These are phyloP conservation scores for Loxodonta africana DNA, from an alignment of 2,113 vertebrate genomes.

Conservation along the genomic window DNA sequence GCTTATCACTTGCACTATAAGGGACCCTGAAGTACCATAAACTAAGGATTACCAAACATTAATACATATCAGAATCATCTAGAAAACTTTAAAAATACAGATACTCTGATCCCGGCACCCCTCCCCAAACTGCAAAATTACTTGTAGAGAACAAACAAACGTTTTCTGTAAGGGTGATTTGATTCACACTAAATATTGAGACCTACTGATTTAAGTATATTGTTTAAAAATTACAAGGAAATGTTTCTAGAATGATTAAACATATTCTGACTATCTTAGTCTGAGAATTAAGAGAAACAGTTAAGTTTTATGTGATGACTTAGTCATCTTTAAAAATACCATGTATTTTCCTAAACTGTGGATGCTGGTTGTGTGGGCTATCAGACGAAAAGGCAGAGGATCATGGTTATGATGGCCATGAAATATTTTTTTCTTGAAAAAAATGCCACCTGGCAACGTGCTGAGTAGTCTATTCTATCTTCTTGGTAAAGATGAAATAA, in stretches of 20 bases:
- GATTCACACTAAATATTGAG: not conserved
- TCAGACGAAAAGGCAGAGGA: not conserved
- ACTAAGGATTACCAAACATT: not conserved
- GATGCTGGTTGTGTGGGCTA: not conserved
- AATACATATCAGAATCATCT: not conserved
- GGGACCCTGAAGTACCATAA: accelerated
- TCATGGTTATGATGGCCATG: not conserved
- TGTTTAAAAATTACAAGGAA: not conserved
- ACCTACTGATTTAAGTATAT: not conserved
- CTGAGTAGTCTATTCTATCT: not conserved
- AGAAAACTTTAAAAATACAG: not conserved
- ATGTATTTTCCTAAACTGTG: constrained; percentile 9
- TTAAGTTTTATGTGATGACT: not conserved
- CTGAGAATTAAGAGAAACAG: not conserved
- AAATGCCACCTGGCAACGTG: not conserved
- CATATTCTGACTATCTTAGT: not conserved
- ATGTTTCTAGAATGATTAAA: not conserved
- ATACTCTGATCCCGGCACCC: not conserved
- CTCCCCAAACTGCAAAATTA: not conserved
- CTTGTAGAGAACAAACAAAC: not conserved
- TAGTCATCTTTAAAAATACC: not conserved
- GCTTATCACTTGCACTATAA: no score
- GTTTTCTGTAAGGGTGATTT: not conserved
- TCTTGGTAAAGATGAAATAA: not conserved
- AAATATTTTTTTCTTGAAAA: constrained; percentile 16